A percentile compares a stretch with the other conserved stretches of the same genome.
Conservation (phyloP, 2,113 vertebrate genomes). For the Atractosteus spatula region DNA sequence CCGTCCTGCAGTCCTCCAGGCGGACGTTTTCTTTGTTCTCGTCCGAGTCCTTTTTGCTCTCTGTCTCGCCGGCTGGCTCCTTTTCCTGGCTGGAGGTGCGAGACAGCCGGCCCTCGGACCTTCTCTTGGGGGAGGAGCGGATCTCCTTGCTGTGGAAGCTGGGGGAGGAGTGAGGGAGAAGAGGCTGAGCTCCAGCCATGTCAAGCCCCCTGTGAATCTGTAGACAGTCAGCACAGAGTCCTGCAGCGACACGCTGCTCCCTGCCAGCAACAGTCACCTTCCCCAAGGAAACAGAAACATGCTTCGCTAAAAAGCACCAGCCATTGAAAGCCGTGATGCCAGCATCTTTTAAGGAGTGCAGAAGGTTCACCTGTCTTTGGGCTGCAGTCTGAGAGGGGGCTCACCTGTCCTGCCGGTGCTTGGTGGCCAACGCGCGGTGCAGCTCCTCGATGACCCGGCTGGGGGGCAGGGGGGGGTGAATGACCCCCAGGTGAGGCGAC, state of each 20-base stretch:
- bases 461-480: slow-evolving; percentile 83
- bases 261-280: too few species aligned
- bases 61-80: slow-evolving; percentile 55
- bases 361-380: too few species aligned
- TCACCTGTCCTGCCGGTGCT: slow-evolving; percentile 94
- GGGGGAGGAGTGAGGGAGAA: slow-evolving; percentile 5
- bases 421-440: slow-evolving; percentile 88
- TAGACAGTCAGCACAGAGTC: too few species aligned
- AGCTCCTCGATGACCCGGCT: slow-evolving; percentile 96
- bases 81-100: slow-evolving; percentile 78
- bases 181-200: too few species aligned
- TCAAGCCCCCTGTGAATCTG: too few species aligned
- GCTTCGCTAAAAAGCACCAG: too few species aligned
- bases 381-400: background rate
- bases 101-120: slow-evolving; percentile 75
- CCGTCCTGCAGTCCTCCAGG: slow-evolving; percentile 73
- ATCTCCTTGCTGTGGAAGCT: slow-evolving; percentile 85
- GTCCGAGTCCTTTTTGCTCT: slow-evolving; percentile 77
- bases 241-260: too few species aligned
- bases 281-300: too few species aligned
- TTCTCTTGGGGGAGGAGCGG: slow-evolving; percentile 82
- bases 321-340: too few species aligned
- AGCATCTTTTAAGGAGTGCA: background rate
- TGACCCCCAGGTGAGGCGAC: slow-evolving; percentile 78
- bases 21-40: slow-evolving; percentile 96